Base-by-base conservation (phyloP, 2,797 vertebrate genomes). In the Eleutherodactylus coqui region DNA sequence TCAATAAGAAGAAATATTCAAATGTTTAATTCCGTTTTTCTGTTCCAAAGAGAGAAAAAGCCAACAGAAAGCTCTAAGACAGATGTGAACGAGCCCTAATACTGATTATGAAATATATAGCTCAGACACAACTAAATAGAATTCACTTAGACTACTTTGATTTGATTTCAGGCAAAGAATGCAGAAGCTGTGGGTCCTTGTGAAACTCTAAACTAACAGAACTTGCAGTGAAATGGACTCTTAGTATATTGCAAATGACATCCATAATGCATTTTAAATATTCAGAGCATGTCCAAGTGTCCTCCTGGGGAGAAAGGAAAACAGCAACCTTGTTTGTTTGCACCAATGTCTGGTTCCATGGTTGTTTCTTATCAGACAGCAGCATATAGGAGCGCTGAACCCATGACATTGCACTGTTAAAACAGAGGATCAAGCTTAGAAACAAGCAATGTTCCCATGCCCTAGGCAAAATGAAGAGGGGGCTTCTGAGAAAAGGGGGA, bases 401-500 rank as follows among this genome's bases (percentile, higher is more conserved):
- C 58, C 60, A 88, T 88, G 84, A 90, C 86, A 78, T 53, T 58
- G 87, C 87, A 83, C 73, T 45, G 86, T 13, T 79, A 88, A 90
- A 89, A 88, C 88, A 72, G 86, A 75, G 88, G 79, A 79, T 83
- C 1, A 75, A 88, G 84, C 88, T 88, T 83, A 62, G 78, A 86
- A 88, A 90, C 84, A 80, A 78, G 76, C 82, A 86, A 89, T 87
- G 90, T 94, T 93, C 94, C 92, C 92, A 94, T 93, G 93, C 92
- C 90, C 91, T 88, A 72, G 87, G 62, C 86, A 85, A 89, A 91
- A 21, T 76, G 45, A 88, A 89, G 82, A 90, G 88, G 88, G 88
- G 87, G 86, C 90, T 89, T 91, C 85, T 90, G 92, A 93, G 67
- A 91, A 90, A 91, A 79, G 88, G 80, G 88, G 72, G 89, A 86